Conservation (phyloP, 2,888 invertebrate species). For the Amblyjoppa fuscipennis region DNA sequence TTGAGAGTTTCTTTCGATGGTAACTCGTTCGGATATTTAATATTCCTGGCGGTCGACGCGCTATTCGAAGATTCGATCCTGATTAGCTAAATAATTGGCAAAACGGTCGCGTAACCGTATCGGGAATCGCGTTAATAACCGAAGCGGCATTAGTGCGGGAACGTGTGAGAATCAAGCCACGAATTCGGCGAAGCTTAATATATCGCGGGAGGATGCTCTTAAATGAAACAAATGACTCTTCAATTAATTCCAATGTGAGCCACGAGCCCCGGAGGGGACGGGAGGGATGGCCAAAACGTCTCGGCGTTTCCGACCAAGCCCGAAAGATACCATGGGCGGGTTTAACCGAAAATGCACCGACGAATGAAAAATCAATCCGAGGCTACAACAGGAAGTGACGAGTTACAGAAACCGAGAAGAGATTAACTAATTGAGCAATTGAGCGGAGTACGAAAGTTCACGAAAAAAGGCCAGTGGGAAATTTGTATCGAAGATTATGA, state of each 20-base stretch:
- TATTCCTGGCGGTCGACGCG: not conserved
- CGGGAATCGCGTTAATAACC: conserved; percentile 19
- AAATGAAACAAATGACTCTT: conserved; percentile 55
- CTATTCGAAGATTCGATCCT: not conserved
- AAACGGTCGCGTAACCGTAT: conserved; percentile 6
- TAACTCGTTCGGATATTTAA: not conserved
- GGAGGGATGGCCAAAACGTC: not conserved
- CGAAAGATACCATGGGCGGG: too few species aligned
- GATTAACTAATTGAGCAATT: not conserved
- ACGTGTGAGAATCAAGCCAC: conserved; percentile 8
- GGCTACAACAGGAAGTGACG: not conserved
- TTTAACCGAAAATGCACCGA: not conserved
- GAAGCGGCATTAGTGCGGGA: conserved; percentile 3
- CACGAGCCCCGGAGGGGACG: not conserved
- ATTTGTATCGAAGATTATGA: not conserved
- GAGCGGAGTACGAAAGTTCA: not conserved
- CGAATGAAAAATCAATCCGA: not conserved
- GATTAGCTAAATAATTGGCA: conserved; percentile 15
- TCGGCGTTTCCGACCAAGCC: not conserved
- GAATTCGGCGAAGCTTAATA: conserved; percentile 37
- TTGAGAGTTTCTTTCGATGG: not conserved
- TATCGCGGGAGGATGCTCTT: conserved; percentile 41
- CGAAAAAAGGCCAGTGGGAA: not conserved
- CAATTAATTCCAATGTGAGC: conserved; percentile 8
- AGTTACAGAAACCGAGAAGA: not conserved